Evolutionary conservation across 2,888 invertebrate species (phyloP).

Genomic region (Chloroclysta siterata): DNA sequence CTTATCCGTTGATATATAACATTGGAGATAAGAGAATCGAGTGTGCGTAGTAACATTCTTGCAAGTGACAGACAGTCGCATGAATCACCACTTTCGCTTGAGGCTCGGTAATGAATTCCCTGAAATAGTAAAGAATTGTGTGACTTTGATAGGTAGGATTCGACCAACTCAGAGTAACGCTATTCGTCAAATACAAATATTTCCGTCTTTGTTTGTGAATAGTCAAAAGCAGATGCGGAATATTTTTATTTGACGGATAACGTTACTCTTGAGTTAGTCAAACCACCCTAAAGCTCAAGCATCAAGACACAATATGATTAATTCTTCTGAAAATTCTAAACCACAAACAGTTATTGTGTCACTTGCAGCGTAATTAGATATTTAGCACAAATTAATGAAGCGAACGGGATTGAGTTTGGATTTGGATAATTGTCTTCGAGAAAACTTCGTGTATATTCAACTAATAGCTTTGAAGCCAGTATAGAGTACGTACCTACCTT

Average conservation of each 20-base stretch:
- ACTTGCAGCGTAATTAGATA: neutral
- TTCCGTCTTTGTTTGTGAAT: too few relatives aligned
- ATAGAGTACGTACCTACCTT: too few relatives aligned
- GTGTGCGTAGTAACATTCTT: slow-evolving; percentile 12
- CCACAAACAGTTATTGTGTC: neutral
- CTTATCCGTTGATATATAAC: neutral
- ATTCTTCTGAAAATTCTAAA: neutral
- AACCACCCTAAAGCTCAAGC: too few relatives aligned
- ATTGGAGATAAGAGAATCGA: slow-evolving; percentile 12
- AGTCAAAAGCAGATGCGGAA: too few relatives aligned
- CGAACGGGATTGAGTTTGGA: neutral
- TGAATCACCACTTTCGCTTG: slow-evolving; percentile 37
- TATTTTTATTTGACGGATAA: too few relatives aligned
- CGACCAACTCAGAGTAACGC: too few relatives aligned
- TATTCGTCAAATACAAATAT: too few relatives aligned
- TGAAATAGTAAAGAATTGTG: slow-evolving; percentile 27
- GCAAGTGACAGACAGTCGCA: slow-evolving; percentile 13
- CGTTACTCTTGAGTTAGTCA: too few relatives aligned
- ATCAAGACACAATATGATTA: slow-evolving; percentile 7
- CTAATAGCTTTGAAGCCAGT: too few relatives aligned
- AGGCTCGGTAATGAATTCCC: slow-evolving; percentile 24
- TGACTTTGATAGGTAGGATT: too few relatives aligned
- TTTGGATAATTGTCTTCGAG: too few relatives aligned
- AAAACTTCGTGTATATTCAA: too few relatives aligned
- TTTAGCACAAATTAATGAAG: neutral